A percentile compares a stretch with the other conserved stretches of the same genome.
Evolutionary conservation across 2,113 vertebrate genomes (phyloP).

Genomic region (human): GRCh38 chr4:142580501-142581000

Average conservation of each 20-base stretch:
- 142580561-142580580: not conserved
- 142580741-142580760: not conserved
- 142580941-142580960: not conserved
- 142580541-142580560: constrained; percentile 29
- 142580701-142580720: not conserved
- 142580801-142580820: not conserved
- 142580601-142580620: not conserved
- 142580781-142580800: constrained; percentile 38
- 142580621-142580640: not conserved
- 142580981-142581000: not conserved
- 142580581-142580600: not conserved
- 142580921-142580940: not conserved
- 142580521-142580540: not conserved
- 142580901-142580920: not conserved
- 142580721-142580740: not conserved
- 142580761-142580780: not conserved
- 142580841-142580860: not conserved
- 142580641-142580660: not conserved
- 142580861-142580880: not conserved
- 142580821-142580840: not conserved
- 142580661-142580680: not conserved
- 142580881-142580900: not conserved
- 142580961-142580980: not conserved
- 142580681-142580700: not conserved
- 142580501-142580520: not conserved